A percentile compares a stretch with the other conserved stretches of the same genome.
These are phyloP conservation scores for Oxyscelio sp. DNA, from an alignment of 2,888 invertebrate genomes.

Conservation along the genomic window DNA sequence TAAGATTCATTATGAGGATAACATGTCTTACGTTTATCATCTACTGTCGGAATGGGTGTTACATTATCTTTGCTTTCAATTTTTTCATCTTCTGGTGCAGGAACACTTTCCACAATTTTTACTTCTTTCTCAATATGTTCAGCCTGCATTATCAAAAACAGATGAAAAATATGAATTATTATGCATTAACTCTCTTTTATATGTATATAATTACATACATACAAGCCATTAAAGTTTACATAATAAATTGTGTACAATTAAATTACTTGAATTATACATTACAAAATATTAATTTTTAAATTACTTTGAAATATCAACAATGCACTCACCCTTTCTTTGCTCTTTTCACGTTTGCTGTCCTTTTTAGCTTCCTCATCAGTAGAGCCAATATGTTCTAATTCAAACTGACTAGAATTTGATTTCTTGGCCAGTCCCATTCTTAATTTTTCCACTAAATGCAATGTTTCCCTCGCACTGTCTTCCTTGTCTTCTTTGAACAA, in stretches of 20 bases:
- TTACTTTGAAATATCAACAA: too few species aligned
- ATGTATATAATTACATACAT: too few species aligned
- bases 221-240: too few species aligned
- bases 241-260: too few species aligned
- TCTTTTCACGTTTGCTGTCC: constrained; percentile 77
- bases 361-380: constrained; percentile 85
- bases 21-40: constrained; percentile 84
- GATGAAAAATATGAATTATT: too few species aligned
- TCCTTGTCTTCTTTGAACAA: constrained; percentile 94
- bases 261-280: too few species aligned
- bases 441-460: constrained; percentile 95
- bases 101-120: constrained; percentile 60
- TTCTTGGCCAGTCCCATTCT: constrained; percentile 93
- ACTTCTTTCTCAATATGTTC: constrained; percentile 63
- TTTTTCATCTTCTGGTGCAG: constrained; percentile 53
- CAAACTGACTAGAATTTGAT: constrained; percentile 89
- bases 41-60: constrained; percentile 57
- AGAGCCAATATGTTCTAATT: constrained; percentile 87
- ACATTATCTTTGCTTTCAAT: constrained; percentile 62
- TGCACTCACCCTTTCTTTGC: constrained; percentile 54
- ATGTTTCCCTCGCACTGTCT: constrained; percentile 94
- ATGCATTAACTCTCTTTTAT: too few species aligned
- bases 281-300: too few species aligned
- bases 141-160: constrained; percentile 31
- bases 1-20: constrained; percentile 83